A percentile compares a stretch with the other conserved stretches of the same genome.
Evolutionary conservation across 1,140 invertebrate species (phyloP).

Genomic region (Teleogryllus occipitalis): DNA sequence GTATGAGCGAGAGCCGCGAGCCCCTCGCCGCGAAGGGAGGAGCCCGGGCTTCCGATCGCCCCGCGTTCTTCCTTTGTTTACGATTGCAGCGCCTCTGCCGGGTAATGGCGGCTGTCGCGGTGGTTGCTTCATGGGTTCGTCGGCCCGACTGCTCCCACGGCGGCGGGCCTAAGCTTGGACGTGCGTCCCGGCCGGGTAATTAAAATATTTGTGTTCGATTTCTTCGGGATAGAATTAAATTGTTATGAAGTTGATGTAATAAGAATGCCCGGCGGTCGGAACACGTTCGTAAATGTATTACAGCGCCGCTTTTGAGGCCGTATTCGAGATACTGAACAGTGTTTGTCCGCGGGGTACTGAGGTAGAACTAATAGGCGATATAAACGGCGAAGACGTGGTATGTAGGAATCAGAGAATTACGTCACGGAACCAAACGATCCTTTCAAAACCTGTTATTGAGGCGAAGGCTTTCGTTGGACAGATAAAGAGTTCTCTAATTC

Average conservation of each 20-base stretch:
- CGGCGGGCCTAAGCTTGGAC: too few relatives aligned
- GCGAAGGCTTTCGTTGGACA: not conserved
- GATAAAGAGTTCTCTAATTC: not conserved
- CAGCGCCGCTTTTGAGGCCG: not conserved
- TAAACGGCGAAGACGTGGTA: not conserved
- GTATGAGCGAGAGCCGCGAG: not conserved
- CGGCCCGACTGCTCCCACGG: too few relatives aligned
- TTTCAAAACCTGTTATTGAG: not conserved
- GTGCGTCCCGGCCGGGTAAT: not conserved
- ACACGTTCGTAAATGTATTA: not conserved
- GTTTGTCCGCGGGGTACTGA: not conserved
- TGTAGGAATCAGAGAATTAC: not conserved
- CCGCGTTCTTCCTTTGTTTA: not conserved
- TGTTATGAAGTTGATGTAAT: not conserved
- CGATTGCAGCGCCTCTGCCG: not conserved
- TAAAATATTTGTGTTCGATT: not conserved
- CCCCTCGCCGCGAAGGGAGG: not conserved
- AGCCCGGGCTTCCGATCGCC: not conserved
- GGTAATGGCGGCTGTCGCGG: not conserved
- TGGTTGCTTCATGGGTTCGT: not conserved
- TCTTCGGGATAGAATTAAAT: not conserved
- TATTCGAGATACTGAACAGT: not conserved
- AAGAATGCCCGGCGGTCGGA: not conserved
- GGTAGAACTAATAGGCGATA: not conserved
- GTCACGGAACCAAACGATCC: not conserved